Evolutionary conservation across 1,140 invertebrate genomes (phyloP).

Genomic region (Cephus cinctus): DNA sequence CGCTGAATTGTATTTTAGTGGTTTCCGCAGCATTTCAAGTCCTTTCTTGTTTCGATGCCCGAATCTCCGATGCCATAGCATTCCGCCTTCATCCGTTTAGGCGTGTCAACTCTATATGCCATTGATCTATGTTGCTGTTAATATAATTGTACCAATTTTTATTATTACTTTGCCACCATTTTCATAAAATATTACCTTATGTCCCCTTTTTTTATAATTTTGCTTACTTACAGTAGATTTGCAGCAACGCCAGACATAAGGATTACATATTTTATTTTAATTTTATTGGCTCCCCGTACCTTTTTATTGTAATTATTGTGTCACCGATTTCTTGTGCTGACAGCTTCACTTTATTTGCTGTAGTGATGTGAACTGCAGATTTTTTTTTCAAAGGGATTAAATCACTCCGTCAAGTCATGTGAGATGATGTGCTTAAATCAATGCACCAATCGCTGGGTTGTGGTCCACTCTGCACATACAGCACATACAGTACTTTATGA

Average conservation of each 20-base stretch:
- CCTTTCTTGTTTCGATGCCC: slow-evolving; percentile 8
- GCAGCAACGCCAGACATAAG: slow-evolving; percentile 7
- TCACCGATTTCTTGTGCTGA: background rate
- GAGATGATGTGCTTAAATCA: slow-evolving; percentile 9
- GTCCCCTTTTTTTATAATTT: slow-evolving; percentile 15
- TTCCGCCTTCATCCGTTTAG: background rate
- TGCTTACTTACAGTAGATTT: slow-evolving; percentile 19
- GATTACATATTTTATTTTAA: slow-evolving; percentile 13
- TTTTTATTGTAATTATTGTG: background rate
- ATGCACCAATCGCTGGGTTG: slow-evolving; percentile 1
- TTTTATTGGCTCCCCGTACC: background rate
- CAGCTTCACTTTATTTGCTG: slow-evolving; percentile 4
- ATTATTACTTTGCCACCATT: slow-evolving; percentile 2
- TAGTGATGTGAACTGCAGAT: background rate
- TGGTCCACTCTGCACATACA: background rate
- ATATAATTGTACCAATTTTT: background rate
- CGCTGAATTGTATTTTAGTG: background rate
- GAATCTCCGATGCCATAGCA: slow-evolving; percentile 14
- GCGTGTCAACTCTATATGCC: slow-evolving; percentile 8
- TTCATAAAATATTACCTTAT: slow-evolving; percentile 2
- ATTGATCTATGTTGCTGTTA: slow-evolving; percentile 1
- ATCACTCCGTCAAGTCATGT: slow-evolving; percentile 6
- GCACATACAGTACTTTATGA: slow-evolving; percentile 1
- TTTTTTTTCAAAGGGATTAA: background rate
- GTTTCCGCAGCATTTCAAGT: background rate